These are phyloP conservation scores for Drosophila nigrodunni DNA, from an alignment of 1,140 invertebrate genomes.

Conservation along the genomic window DNA sequence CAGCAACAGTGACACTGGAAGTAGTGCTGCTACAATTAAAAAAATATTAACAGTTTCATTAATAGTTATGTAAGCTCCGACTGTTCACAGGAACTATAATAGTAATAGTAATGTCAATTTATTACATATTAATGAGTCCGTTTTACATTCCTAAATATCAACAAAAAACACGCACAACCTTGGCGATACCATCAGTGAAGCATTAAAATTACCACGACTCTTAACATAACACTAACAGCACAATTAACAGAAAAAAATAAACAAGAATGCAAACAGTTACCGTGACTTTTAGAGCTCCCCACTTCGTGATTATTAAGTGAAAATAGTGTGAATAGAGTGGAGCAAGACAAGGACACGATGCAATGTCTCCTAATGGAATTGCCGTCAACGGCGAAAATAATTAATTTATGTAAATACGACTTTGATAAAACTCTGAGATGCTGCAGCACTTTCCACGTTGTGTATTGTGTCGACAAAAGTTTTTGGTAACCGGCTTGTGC, in stretches of 20 bases:
- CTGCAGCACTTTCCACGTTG: background rate
- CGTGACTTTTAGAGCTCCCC: background rate
- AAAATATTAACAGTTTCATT: no score
- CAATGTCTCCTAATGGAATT: constrained; percentile 9
- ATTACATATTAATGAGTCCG: no score
- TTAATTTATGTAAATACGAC: constrained; percentile 61
- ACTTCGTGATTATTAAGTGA: background rate
- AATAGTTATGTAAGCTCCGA: no score
- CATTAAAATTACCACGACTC: no score
- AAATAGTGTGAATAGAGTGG: constrained; percentile 4
- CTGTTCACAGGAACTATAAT: background rate
- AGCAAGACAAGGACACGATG: constrained; percentile 29
- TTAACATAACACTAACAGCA: background rate
- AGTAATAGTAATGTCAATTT: background rate
- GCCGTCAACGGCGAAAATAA: constrained; percentile 43
- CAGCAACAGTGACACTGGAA: background rate
- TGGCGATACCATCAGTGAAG: no score
- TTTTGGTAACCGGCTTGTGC: constrained; percentile 1
- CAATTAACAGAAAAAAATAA: background rate
- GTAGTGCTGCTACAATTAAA: no score
- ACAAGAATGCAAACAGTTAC: background rate
- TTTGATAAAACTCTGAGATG: constrained; percentile 32
- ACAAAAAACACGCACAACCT: no score
- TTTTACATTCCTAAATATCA: no score
- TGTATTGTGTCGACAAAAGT: background rate